These are phyloP conservation scores for Lamproptera curius DNA, from an alignment of 2,888 invertebrate genomes.

Conservation along the genomic window DNA sequence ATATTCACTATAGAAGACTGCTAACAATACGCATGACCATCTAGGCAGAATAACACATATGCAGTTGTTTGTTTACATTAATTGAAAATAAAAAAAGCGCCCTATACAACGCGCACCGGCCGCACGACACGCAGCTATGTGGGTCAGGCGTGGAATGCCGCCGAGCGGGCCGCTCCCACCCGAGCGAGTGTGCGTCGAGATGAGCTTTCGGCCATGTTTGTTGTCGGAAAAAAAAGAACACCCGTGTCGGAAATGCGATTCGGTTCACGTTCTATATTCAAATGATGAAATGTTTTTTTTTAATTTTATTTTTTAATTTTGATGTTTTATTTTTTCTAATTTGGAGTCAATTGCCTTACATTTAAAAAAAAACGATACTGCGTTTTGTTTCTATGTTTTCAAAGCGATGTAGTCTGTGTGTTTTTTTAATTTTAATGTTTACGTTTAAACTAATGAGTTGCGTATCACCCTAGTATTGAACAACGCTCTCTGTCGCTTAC, in stretches of 20 bases:
- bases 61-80: slow-evolving; percentile 21
- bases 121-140: slow-evolving; percentile 48
- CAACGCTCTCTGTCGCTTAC: too few species aligned
- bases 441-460: too few species aligned
- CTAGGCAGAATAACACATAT: slow-evolving; percentile 4
- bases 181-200: slow-evolving; percentile 33
- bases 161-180: slow-evolving; percentile 68
- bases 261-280: not conserved
- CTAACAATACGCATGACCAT: not conserved
- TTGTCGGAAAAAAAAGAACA: slow-evolving; percentile 5
- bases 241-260: slow-evolving; percentile 19
- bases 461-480: too few species aligned
- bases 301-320: too few species aligned
- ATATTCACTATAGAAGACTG: not conserved
- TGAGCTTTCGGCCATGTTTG: slow-evolving; percentile 21
- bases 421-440: too few species aligned
- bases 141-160: slow-evolving; percentile 72
- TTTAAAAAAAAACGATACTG: too few species aligned
- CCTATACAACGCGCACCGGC: slow-evolving; percentile 31
- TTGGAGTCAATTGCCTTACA: too few species aligned
- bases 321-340: too few species aligned
- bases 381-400: too few species aligned
- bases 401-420: too few species aligned
- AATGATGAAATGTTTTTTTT: too few species aligned
- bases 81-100: slow-evolving; percentile 13